These are phyloP conservation scores for Parnassius orleans DNA, from an alignment of 2,888 invertebrate genomes.

Conservation along the genomic window DNA sequence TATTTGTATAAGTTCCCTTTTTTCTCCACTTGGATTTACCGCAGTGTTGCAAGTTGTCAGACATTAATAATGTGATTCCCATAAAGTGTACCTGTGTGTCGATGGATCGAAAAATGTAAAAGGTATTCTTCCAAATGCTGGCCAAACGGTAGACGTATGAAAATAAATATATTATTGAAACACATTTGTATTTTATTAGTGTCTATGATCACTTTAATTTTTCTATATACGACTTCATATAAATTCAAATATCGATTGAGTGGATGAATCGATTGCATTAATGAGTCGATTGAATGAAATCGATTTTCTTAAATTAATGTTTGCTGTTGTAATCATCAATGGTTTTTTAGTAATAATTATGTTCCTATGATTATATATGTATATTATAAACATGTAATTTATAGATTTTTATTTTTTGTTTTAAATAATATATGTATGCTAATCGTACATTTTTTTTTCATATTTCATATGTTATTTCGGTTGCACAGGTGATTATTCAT, in stretches of 20 bases:
- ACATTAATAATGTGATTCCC: slow-evolving; percentile 19
- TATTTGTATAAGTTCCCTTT: neutral
- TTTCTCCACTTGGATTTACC: neutral
- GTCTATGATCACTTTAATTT: slow-evolving; percentile 7
- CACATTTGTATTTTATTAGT: slow-evolving; percentile 27
- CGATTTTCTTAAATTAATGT: too few species aligned
- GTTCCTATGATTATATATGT: too few species aligned
- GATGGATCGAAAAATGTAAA: slow-evolving; percentile 49
- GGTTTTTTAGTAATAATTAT: too few species aligned
- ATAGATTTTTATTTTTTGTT: too few species aligned
- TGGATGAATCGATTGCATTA: too few species aligned
- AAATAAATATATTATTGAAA: slow-evolving; percentile 62
- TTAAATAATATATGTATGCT: too few species aligned
- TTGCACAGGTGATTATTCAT: slow-evolving; percentile 58
- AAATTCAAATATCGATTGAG: too few species aligned
- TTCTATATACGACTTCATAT: slow-evolving; percentile 3
- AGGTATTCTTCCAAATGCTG: slow-evolving; percentile 74
- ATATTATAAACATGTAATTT: too few species aligned
- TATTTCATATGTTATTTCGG: neutral
- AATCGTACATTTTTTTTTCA: too few species aligned
- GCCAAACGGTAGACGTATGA: slow-evolving; percentile 70
- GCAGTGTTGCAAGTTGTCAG: slow-evolving; percentile 2
- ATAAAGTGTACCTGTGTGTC: slow-evolving; percentile 24
- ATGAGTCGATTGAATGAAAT: too few species aligned
- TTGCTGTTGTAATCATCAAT: too few species aligned